Evolutionary conservation across 1,140 invertebrate species (phyloP).

Genomic region (Chironomus striatipennis): DNA sequence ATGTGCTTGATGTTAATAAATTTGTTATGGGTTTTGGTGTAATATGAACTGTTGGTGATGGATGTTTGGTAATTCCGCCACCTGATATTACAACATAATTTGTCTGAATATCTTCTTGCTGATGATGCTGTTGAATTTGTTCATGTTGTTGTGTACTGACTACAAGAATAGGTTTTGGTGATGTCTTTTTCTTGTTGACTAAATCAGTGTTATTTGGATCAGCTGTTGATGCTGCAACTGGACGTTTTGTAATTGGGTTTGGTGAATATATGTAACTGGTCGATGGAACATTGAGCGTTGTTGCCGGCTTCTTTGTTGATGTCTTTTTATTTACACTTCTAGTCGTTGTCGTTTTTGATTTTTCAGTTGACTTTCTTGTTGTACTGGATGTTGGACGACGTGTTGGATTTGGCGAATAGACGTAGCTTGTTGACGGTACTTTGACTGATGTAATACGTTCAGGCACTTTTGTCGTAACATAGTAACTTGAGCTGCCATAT

Average conservation of each 20-base stretch:
- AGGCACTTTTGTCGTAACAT: slow-evolving; percentile 25
- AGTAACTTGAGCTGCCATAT: slow-evolving; percentile 6
- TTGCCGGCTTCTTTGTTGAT: slow-evolving; percentile 19
- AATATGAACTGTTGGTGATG: slow-evolving; percentile 47
- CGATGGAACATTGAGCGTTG: slow-evolving; percentile 35
- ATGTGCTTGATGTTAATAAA: slow-evolving; percentile 29
- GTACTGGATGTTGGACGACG: not conserved
- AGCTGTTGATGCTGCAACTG: slow-evolving; percentile 28
- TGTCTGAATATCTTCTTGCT: not conserved
- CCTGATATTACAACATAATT: not conserved
- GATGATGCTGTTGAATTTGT: too few species aligned
- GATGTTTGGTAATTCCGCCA: slow-evolving; percentile 37
- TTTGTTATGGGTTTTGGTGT: slow-evolving; percentile 50
- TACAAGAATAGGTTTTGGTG: slow-evolving; percentile 25
- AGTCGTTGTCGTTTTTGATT: not conserved
- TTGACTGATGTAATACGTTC: slow-evolving; percentile 26
- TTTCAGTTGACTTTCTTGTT: slow-evolving; percentile 19
- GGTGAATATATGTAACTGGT: slow-evolving; percentile 50
- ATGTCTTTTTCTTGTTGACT: slow-evolving; percentile 28
- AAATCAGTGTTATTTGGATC: slow-evolving; percentile 26
- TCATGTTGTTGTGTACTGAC: not conserved
- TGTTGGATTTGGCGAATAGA: slow-evolving; percentile 1
- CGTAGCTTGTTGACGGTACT: slow-evolving; percentile 1
- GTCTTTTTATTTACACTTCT: slow-evolving; percentile 16
- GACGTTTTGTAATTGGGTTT: slow-evolving; percentile 38